Evolutionary conservation across 2,797 vertebrate genomes (phyloP), one percentile per base, ranked within the genome.

Genomic region (Catostomus latipinnis): DNA sequence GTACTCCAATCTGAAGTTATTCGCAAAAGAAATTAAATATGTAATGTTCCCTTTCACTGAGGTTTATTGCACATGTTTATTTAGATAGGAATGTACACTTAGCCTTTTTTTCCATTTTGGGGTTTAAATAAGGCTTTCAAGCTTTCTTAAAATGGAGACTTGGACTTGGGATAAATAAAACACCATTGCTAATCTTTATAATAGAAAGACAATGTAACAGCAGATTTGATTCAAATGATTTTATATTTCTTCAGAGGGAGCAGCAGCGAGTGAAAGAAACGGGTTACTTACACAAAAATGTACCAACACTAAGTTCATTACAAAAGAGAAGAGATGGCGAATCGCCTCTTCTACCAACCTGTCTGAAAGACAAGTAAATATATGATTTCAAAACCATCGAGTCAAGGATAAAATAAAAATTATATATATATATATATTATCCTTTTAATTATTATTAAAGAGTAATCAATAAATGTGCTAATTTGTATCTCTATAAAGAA

Each of bases 261-360:
- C 94, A 85, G 88, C 92, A 87, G 90, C 93, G 88, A 93, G 93
- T 86, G 94, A 79, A 96, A 95, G 91, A 96, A 96, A 89, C 88
- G 95, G 56, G 94, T 96, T 72, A 94, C 94, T 6, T 96, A 95
- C 61, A 95, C 95, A 76, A 96, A 96, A 85, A 87, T 94, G 79
- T 95, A 95, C 92, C 90, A 87, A 95, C 91, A 95, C 96, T 94
- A 98, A 98, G 94, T 99, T 99, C 95, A 98, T 99, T 94, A 98
- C 97, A 95, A 99, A 98, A 94, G 96, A 98, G 93, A 99, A 97
- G 94, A 91, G 96, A 94, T 92, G 94, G 90, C 93, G 93, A 88
- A 96, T 95, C 89, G 95, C 95, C 16, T 94, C 95, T 86, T 95
- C 94, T 88, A 96, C 92, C 82, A 93, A 92, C 87, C 93, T 96